Conservation (phyloP, 2,797 vertebrate genomes). For the Galagoides demidoff region DNA sequence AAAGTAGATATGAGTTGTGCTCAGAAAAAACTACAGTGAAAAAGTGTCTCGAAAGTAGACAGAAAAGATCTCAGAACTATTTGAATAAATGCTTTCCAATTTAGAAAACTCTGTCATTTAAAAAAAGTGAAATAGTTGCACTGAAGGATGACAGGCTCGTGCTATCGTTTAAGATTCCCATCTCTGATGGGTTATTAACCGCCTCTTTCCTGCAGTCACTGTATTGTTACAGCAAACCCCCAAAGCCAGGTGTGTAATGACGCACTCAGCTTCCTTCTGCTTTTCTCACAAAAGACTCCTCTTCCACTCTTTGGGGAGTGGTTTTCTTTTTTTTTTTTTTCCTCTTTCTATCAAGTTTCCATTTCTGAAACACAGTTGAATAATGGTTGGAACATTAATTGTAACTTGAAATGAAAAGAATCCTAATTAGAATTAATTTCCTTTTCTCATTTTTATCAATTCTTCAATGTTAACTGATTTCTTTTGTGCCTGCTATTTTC, state of each 20-base stretch:
- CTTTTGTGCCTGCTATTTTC: background rate
- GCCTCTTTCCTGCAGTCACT: background rate
- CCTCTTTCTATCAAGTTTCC: background rate
- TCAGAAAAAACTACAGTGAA: conserved; percentile 18
- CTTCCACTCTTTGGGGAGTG: background rate
- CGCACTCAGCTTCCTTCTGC: background rate
- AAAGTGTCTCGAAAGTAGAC: conserved; percentile 24
- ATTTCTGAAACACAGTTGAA: conserved; percentile 44
- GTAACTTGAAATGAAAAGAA: conserved; percentile 52
- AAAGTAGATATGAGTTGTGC: conserved; percentile 14
- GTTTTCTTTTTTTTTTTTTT: background rate
- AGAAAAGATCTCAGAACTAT: conserved; percentile 29
- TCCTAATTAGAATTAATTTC: conserved; percentile 36
- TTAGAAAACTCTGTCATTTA: conserved; percentile 56
- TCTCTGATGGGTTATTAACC: background rate
- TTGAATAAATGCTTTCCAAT: conserved; percentile 66
- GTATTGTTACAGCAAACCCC: background rate
- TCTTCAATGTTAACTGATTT: background rate
- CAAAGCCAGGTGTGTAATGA: conserved; percentile 39
- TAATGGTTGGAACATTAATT: conserved; percentile 51
- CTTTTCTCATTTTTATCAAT: background rate
- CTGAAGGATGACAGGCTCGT: background rate
- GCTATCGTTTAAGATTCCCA: background rate
- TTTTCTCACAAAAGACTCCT: conserved; percentile 15
- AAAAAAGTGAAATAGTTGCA: conserved; percentile 62